Evolutionary conservation across 2,113 vertebrate genomes (phyloP), one percentile per base, ranked within the genome.

Genomic region (Pandion haliaetus): DNA sequence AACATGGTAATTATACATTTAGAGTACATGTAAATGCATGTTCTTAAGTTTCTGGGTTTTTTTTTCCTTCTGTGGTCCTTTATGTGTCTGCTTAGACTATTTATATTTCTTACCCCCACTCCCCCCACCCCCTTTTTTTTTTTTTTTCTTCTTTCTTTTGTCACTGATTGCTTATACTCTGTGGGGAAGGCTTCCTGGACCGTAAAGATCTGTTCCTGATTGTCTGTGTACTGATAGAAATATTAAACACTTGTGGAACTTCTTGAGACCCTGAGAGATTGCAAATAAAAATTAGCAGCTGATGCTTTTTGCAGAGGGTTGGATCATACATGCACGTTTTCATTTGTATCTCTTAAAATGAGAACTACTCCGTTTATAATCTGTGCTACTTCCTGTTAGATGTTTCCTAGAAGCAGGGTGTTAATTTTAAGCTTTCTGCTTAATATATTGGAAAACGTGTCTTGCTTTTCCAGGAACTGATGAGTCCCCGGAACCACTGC

Each of bases 401-500:
- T 88, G 21, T 82, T 96, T 86, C 87, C 97, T 96, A 96, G 95
- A 93, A 97, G 87, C 87, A 73, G 67, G 24, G 66, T 55, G 88
- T 80, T 74, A 55, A 52, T 95, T 84, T 89, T 90, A 57, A 95
- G 66, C 76, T 76, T 95, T 79, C 77, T 86, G 26, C 63, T 97
- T 92, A 90, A 97, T 95, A 78, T 81, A 88, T 71, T 28, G 81
- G 59, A 83, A 95, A 89, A 55, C 7, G 10, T 23, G 28, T 58
- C 87, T 90, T 93, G 88, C 91, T 92, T 95, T 86, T 90, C 89
- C 98, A 99, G 99, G 99, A 98, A 99, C 99, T 28, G 99, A 99
- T 32, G 99, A 99, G 98, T 99, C 99, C 93, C 99, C 99, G 2
- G 99, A 99, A 99, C 99, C 99, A 65, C 98, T 99, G 96, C 99